phyloP scores from a whole-genome alignment of 1,140 invertebrate genomes.

The Drosophila nannoptera region DNA sequence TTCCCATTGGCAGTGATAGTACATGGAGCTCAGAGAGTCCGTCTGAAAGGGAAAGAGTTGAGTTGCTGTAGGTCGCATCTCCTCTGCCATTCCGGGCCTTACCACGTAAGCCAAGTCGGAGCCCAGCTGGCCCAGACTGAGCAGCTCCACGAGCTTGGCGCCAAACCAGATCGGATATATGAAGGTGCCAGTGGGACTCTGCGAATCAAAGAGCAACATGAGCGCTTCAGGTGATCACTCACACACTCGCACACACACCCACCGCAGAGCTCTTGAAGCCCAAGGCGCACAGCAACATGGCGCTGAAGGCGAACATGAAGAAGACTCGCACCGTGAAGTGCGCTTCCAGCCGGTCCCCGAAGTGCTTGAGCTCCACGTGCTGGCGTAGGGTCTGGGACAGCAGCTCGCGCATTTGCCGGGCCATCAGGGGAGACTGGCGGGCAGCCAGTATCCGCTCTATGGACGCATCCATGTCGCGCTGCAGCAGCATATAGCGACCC shows the following conservation, averaged over 20 bases:
- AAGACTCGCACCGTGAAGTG: slow-evolving; percentile 65
- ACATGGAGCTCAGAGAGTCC: slow-evolving; percentile 54
- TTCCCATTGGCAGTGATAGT: slow-evolving; percentile 65
- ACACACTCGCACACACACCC: slow-evolving; percentile 17
- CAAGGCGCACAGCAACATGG: slow-evolving; percentile 55
- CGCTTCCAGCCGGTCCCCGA: slow-evolving; percentile 47
- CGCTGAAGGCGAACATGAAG: slow-evolving; percentile 63
- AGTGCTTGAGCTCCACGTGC: slow-evolving; percentile 57
- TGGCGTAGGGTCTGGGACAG: slow-evolving; percentile 37
- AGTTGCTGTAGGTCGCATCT: neutral
- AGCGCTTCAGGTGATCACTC: neutral
- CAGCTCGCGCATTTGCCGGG: slow-evolving; percentile 35
- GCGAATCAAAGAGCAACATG: neutral
- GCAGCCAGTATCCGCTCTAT: slow-evolving; percentile 31
- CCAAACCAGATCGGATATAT: slow-evolving; percentile 66
- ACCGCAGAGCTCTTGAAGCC: slow-evolving; percentile 70
- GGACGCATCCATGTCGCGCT: slow-evolving; percentile 36
- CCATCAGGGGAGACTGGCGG: slow-evolving; percentile 26
- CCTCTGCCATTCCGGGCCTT: neutral
- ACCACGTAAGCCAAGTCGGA: slow-evolving; percentile 51
- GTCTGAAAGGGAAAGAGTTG: slow-evolving; percentile 33
- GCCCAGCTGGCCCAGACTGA: slow-evolving; percentile 54
- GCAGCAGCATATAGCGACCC: slow-evolving; percentile 54
- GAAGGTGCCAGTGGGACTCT: slow-evolving; percentile 60
- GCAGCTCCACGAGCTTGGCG: slow-evolving; percentile 55